Percentiles rank a stretch among this genome's conserved stretches.
These are phyloP conservation scores for Sceloporus undulatus DNA, from an alignment of 2,113 vertebrate species.

Conservation along the genomic window DNA sequence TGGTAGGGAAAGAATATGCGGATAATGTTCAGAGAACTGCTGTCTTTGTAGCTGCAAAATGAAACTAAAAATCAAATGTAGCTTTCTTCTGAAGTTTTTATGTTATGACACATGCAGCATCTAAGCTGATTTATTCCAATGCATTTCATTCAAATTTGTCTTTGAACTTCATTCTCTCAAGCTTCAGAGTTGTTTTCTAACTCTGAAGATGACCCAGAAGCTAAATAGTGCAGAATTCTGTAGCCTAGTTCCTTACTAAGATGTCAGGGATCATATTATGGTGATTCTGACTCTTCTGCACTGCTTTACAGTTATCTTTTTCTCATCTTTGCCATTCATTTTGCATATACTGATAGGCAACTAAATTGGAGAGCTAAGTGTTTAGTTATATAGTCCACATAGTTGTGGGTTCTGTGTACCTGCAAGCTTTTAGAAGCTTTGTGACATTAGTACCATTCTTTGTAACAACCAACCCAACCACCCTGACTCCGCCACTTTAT, in stretches of 20 bases:
- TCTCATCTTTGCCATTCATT: neutral
- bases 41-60: neutral
- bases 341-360: neutral
- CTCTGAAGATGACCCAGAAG: neutral
- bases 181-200: too few relatives aligned
- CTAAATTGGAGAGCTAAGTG: neutral
- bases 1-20: neutral
- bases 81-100: neutral
- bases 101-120: neutral
- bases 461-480: neutral
- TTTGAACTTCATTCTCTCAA: neutral
- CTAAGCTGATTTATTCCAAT: neutral
- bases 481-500: too few relatives aligned
- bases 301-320: neutral
- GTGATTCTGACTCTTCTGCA: neutral
- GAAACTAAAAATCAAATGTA: neutral
- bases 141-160: neutral
- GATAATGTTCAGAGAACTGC: neutral
- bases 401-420: neutral
- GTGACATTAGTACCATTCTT: too few relatives aligned
- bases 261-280: neutral
- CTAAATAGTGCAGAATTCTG: neutral
- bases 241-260: neutral
- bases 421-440: neutral
- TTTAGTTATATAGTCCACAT: neutral